phyloP scores from a whole-genome alignment of 2,113 vertebrate genomes.

The Xerus inauris region DNA sequence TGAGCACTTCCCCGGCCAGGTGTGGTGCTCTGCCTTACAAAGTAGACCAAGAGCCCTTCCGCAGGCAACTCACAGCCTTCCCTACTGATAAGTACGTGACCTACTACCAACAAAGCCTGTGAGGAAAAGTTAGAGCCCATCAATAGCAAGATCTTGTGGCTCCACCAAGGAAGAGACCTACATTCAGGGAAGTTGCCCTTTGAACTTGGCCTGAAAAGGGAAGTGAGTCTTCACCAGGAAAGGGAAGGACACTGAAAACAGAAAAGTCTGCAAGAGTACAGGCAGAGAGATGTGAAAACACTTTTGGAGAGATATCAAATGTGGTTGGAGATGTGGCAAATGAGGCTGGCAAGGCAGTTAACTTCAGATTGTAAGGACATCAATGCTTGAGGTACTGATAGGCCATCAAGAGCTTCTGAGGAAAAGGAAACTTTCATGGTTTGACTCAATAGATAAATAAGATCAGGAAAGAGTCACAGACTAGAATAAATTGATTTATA shows the following conservation, averaged over 20 bases:
- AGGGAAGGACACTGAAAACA: neutral
- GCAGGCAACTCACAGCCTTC: neutral
- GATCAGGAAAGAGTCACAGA: neutral
- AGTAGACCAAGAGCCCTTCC: neutral
- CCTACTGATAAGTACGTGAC: neutral
- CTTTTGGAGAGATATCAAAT: neutral
- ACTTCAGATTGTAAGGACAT: neutral
- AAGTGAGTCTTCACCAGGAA: neutral
- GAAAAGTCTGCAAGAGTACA: neutral
- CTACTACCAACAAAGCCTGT: neutral
- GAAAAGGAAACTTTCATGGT: neutral
- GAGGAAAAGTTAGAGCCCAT: neutral
- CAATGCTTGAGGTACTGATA: neutral
- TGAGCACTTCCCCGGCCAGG: neutral
- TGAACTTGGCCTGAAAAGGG: neutral
- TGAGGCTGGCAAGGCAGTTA: neutral
- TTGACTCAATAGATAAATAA: neutral
- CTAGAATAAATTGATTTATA: neutral
- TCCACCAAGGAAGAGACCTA: neutral
- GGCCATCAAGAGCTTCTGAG: neutral
- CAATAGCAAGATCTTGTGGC: neutral
- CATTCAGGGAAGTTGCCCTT: conserved; percentile 2
- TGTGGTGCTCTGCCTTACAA: neutral
- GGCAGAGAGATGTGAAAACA: neutral
- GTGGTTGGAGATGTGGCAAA: neutral